Conservation (phyloP, 2,888 invertebrate genomes). For the Trimorus sp. region DNA sequence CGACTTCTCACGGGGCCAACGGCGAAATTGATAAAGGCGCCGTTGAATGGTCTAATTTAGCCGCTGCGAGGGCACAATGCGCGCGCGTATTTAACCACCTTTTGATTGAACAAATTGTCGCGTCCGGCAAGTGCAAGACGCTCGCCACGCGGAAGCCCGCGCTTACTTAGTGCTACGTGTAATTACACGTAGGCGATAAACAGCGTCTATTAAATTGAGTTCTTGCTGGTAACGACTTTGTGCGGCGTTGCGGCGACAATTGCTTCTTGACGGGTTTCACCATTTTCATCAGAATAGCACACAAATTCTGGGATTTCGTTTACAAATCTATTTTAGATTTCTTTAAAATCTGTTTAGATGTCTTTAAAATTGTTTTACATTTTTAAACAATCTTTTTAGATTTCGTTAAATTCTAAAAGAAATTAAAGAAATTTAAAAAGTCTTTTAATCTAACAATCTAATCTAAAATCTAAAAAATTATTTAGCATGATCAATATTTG, state of each 20-base stretch:
- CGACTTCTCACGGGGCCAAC: conserved; percentile 45
- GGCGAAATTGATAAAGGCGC: conserved; percentile 47
- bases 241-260: background rate
- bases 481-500: too few relatives aligned
- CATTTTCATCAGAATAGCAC: too few relatives aligned
- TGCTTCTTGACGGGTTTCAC: too few relatives aligned
- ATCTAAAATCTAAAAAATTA: too few relatives aligned
- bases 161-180: conserved; percentile 48
- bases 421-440: too few relatives aligned
- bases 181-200: conserved; percentile 63
- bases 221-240: conserved; percentile 31
- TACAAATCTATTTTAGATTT: too few relatives aligned
- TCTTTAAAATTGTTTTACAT: too few relatives aligned
- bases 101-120: conserved; percentile 81
- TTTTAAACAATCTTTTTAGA: too few relatives aligned
- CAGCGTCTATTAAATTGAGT: conserved; percentile 41
- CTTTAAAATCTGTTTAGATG: too few relatives aligned
- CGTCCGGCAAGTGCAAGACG: conserved; percentile 76
- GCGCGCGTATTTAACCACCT: conserved; percentile 76
- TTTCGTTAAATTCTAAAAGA: too few relatives aligned
- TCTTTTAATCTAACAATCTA: too few relatives aligned
- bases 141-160: conserved; percentile 57
- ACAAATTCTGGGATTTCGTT: too few relatives aligned
- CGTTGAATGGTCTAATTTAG: conserved; percentile 75
- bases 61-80: conserved; percentile 64